phyloP scores from a whole-genome alignment of 2,797 vertebrate genomes.

The Hemitrygon akajei region DNA sequence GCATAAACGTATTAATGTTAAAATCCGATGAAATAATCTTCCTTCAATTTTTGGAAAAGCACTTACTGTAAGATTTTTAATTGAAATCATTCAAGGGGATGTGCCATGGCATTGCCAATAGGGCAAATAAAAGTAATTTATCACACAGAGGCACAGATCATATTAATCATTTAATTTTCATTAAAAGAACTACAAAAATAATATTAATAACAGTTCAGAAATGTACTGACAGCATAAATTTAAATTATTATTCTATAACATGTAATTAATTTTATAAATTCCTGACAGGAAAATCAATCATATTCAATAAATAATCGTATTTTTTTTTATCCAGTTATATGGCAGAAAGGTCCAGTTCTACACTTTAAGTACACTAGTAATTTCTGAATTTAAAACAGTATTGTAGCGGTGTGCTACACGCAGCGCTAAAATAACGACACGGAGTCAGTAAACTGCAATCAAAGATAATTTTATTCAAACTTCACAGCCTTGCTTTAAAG shows the following conservation, averaged over 20 bases:
- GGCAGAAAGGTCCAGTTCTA: background rate
- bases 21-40: constrained; percentile 13
- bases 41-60: constrained; percentile 7
- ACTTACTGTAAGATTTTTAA: constrained; percentile 25
- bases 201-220: constrained; percentile 28
- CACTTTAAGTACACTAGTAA: constrained; percentile 23
- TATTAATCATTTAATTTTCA: constrained; percentile 36
- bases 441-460: too few species aligned
- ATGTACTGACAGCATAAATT: constrained; percentile 23
- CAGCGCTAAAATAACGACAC: too few species aligned
- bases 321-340: background rate
- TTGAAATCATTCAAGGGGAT: constrained; percentile 5
- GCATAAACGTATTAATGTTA: background rate
- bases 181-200: constrained; percentile 32
- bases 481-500: too few species aligned
- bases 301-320: constrained; percentile 32
- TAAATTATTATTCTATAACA: constrained; percentile 32
- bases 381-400: background rate
- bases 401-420: too few species aligned
- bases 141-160: constrained; percentile 12
- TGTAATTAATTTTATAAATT: constrained; percentile 27
- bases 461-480: too few species aligned
- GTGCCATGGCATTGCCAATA: constrained; percentile 3
- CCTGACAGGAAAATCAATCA: constrained; percentile 28
- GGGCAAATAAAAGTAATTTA: constrained; percentile 27